Base-by-base conservation (phyloP, 2,888 invertebrate species). In the Myathropa florea region DNA sequence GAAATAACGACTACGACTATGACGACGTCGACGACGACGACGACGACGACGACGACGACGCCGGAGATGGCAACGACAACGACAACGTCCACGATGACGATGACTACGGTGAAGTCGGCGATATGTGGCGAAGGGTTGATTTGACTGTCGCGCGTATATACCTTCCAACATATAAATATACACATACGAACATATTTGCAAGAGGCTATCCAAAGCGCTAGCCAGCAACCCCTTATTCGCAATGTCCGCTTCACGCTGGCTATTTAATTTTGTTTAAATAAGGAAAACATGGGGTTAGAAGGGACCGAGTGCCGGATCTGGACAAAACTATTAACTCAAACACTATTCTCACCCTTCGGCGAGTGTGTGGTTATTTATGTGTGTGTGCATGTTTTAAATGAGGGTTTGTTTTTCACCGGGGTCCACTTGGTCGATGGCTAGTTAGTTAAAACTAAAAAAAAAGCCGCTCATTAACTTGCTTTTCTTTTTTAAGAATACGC, bases 241-340 rank as follows among this genome's bases (percentile, higher is more conserved):
- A 86, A 83, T 86, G 86, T 82, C 86, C 86, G 83, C 83, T 83
- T 86, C 73, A 86, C 83, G 86, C 83, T 78, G 75, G 78, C 86
- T 86, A 86, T 86, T 86, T 86, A 83, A 86, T 86, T 86, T 83
- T 86, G 86, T 86, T 86, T 86, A 86, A 86, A 82, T 86, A 83
- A 86, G 83, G 70, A 83, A 83, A 78, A 75, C 86, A 83, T 83
- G 86, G 81, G 81, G 71, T 81, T 71, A 61, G 53, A 61, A 70
- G 83, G 83, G 82, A 83, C 78, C 78, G 83, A 75, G 75, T 83
- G 61, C 83, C 83, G 75, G 85, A 85, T 85, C 85, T 77, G 85
- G 81, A 85, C 82, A 78, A 85, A 85, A 85, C 85, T 85, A 85
- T 85, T 85, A 85, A 85, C 85, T 85, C 85, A 85, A 85, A 82